Evolutionary conservation across 2,113 vertebrate species (phyloP), one percentile per base, ranked within the genome.

Genomic region (Lutjanus erythropterus): DNA sequence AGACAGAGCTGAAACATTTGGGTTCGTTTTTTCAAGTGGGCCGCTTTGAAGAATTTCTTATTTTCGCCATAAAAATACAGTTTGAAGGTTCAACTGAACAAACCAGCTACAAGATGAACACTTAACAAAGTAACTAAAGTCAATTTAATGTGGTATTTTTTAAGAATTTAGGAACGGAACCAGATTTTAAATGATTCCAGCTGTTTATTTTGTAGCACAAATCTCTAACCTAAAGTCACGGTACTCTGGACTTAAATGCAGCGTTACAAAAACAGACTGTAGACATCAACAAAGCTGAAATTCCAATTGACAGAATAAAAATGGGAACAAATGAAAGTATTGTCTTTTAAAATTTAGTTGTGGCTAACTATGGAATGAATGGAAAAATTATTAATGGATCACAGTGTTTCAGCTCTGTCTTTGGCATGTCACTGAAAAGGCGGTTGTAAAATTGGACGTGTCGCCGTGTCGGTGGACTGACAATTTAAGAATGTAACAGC

Each of bases 51-150:
- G 21, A 60, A 47, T 18, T 21, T 25, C 3, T 59, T 5, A 19
- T 49, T 10, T 27, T 19, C 0, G 0, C 25, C 16, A 12, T 15
- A 37, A 23, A 35, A 27, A 19, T 35, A 61, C 18, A 16, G 8
- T 3, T 27, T 39, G 56, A 33, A 64, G 29, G n/a, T 41, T 7
- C 14, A 4, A 25, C n/a, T n/a, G 49, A 55, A 64, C 23, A 46
- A 53, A 3, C 31, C 18, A 14, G 9, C 27, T 9, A 2, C 4
- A 2, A 47, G 3, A 23, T 18, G 1, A 42, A 41, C 11, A 29
- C 3, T n/a, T n/a, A n/a, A n/a, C n/a, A n/a, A n/a, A n/a, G n/a
- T n/a, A n/a, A n/a, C n/a, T n/a, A n/a, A n/a, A n/a, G n/a, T n/a
- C n/a, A n/a, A n/a, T n/a, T n/a, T n/a, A n/a, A n/a, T n/a, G n/a